Percentiles rank a stretch among this genome's conserved stretches.
Conservation (phyloP, 2,113 vertebrate genomes). For the Peromyscus leucopus region DNA sequence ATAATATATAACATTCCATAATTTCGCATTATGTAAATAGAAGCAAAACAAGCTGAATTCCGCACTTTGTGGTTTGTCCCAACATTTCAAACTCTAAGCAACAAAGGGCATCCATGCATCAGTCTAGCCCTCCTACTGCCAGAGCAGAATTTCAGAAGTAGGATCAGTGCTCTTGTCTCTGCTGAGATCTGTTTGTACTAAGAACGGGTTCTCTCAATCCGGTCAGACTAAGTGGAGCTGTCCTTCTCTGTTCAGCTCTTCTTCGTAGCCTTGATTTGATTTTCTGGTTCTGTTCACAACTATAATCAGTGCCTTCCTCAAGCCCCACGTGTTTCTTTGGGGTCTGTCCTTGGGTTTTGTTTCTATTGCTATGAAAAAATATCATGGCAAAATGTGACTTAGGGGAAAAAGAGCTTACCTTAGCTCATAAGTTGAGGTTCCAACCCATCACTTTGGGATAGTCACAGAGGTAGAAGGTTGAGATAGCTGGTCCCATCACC, state of each 20-base stretch:
- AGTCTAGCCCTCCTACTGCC: too few relatives aligned
- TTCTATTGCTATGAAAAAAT: not conserved
- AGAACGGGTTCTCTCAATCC: not conserved
- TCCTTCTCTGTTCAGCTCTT: not conserved
- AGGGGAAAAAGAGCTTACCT: not conserved
- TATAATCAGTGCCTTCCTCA: not conserved
- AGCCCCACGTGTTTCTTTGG: not conserved
- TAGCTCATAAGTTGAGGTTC: not conserved
- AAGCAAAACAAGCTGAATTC: slow-evolving; percentile 8
- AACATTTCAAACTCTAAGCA: not conserved
- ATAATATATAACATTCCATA: slow-evolving; percentile 36
- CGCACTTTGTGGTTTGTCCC: slow-evolving; percentile 34
- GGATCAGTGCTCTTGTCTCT: not conserved
- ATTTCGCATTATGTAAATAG: not conserved
- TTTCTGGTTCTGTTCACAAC: not conserved
- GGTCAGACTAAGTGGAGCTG: too few relatives aligned
- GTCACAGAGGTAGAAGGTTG: not conserved
- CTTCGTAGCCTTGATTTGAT: not conserved
- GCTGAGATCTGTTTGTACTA: not conserved
- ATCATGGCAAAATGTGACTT: not conserved
- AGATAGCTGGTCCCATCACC: not conserved
- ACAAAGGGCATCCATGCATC: not conserved
- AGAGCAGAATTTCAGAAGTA: not conserved
- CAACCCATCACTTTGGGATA: too few relatives aligned
- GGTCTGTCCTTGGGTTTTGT: not conserved